Base-by-base conservation (phyloP, 2,113 vertebrate species). In the Saimiri boliviensis region DNA sequence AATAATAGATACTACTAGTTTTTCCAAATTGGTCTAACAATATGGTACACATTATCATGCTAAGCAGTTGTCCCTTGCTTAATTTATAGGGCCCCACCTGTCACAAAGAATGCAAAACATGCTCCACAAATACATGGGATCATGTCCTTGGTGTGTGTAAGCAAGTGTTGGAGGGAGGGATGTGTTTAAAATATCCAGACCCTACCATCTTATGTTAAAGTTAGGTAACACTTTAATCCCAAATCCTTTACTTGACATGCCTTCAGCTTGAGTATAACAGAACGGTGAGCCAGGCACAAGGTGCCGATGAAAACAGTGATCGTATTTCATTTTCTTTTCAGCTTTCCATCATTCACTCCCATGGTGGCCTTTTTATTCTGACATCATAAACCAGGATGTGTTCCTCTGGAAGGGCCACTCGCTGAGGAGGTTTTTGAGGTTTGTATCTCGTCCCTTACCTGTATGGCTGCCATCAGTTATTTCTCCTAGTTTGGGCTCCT, bases 11-110 rank as follows among this genome's bases (percentile, higher is more conserved):
- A 95, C 94, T 96, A 89, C 49, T 40, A 96, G 89, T 86, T 74
- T 97, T 98, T 97, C 97, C 96, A 97, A 97, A 96, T 96, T 92
- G 96, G 97, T 80, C 89, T 86, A 88, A 95, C 81, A 98, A 97
- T 98, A 97, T 97, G 97, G 97, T 98, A 97, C 79, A n/a, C 96
- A 98, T 98, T 98, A 97, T 77, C 96, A 86, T 74, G 68, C 92
- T 49, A 92, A 98, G 93, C 97, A 98, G 92, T 96, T 98, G 98
- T 98, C 98, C 94, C 96, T 96, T 97, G 96, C 97, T 98, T 98
- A 98, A 98, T 98, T 98, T 98, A 98, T 98, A 98, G 98, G 97
- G 97, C 93, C 96, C 93, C 97, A 98, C 97, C 98, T 98, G 98
- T 97, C 97, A 98, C 96, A 97, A 98, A 98, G 97, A 98, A 98